These are phyloP conservation scores for Trematomus bernacchii DNA, from an alignment of 2,797 vertebrate species.

Conservation along the genomic window DNA sequence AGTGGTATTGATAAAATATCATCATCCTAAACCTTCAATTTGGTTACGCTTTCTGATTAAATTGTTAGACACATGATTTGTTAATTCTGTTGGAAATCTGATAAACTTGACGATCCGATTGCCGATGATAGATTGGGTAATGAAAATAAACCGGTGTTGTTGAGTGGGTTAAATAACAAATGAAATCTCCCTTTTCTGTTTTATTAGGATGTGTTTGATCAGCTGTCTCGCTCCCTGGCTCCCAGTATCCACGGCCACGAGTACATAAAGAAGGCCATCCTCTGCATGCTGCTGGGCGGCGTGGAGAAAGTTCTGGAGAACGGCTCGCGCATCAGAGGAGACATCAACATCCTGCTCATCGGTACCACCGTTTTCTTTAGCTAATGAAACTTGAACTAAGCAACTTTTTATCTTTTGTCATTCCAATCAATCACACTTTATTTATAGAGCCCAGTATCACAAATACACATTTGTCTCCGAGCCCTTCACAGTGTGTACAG, in stretches of 20 bases:
- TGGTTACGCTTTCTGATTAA: no score
- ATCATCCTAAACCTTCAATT: no score
- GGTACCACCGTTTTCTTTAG: constrained; percentile 76
- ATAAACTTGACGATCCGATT: no score
- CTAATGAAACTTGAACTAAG: background rate
- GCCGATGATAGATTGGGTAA: no score
- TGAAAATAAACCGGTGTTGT: no score
- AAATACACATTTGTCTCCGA: no score
- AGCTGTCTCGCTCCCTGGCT: constrained; percentile 92
- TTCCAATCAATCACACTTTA: background rate
- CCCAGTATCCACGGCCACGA: constrained; percentile 97
- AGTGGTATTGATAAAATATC: no score
- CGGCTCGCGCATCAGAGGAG: constrained; percentile 94
- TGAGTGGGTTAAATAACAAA: no score
- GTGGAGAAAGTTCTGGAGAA: constrained; percentile 97
- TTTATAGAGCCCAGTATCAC: no score
- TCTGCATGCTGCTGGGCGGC: constrained; percentile 96
- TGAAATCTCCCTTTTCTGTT: rapidly evolving
- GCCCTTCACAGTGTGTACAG: no score
- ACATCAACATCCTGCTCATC: constrained; percentile 97
- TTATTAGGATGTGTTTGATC: constrained; percentile 92
- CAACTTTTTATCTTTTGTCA: background rate
- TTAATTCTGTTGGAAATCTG: no score
- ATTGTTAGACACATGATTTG: no score
- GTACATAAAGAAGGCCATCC: constrained; percentile 98